A percentile compares a stretch with the other conserved stretches of the same genome.
Conservation (phyloP, 2,113 vertebrate species). For the Drymodes brunneopygia region DNA sequence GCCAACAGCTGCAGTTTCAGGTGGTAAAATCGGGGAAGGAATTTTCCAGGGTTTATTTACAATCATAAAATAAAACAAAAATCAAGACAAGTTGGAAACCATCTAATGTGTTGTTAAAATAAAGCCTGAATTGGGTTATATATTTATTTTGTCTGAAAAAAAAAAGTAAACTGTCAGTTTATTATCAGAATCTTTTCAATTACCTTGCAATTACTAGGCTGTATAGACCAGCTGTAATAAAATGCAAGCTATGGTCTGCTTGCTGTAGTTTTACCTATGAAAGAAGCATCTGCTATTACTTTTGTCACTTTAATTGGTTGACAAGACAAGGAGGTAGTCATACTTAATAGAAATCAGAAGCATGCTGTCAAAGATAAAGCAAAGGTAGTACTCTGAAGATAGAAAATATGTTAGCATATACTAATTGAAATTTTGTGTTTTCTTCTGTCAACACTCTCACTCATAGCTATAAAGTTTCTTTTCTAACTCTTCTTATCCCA, state of each 20-base stretch:
- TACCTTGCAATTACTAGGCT: constrained; percentile 42
- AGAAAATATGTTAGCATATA: background rate
- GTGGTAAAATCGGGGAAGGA: constrained; percentile 80
- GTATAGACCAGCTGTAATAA: constrained; percentile 15
- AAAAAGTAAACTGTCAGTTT: constrained; percentile 43
- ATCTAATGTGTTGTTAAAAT: constrained; percentile 59
- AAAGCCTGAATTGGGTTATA: constrained; percentile 44
- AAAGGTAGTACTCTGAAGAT: background rate
- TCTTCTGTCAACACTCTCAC: background rate
- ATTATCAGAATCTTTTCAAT: constrained; percentile 45
- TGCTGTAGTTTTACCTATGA: background rate
- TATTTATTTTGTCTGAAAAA: constrained; percentile 59
- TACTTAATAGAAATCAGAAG: constrained; percentile 49
- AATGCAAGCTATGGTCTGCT: background rate
- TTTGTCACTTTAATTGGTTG: constrained; percentile 50
- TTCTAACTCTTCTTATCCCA: background rate
- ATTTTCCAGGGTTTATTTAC: constrained; percentile 81
- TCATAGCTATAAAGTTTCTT: background rate
- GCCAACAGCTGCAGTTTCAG: constrained; percentile 91
- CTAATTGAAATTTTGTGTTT: background rate
- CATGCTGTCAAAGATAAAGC: background rate
- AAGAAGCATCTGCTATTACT: constrained; percentile 58
- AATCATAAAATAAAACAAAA: constrained; percentile 74
- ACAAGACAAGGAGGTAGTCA: constrained; percentile 53
- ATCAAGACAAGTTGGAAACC: constrained; percentile 65